Evolutionary conservation across 2,113 vertebrate species (phyloP).

Genomic region (Triplophysa siluroides): DNA sequence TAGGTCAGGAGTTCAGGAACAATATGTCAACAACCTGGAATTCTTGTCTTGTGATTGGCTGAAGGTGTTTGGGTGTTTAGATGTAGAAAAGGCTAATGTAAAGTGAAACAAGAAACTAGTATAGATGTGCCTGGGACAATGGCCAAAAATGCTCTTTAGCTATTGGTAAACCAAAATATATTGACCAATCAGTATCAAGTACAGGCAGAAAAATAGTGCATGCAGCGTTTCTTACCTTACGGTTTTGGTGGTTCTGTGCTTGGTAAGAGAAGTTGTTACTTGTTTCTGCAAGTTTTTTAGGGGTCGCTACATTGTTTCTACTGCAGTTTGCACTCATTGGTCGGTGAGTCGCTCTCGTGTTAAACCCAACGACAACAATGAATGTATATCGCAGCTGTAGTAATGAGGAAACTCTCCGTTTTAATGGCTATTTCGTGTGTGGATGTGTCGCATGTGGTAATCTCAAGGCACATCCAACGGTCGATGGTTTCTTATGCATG

Average conservation of each 20-base stretch:
- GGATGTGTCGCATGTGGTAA: slow-evolving; percentile 3
- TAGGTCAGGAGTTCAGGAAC: slow-evolving; percentile 15
- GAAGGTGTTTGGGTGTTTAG: background rate
- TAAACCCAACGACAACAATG: slow-evolving; percentile 60
- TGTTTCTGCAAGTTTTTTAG: background rate
- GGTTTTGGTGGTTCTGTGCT: background rate
- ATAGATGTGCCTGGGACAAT: too few species aligned
- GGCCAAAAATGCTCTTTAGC: too few species aligned
- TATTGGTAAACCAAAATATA: too few species aligned
- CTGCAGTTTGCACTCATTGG: slow-evolving; percentile 60
- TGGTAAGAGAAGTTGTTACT: background rate
- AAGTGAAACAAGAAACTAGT: too few species aligned
- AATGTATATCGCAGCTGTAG: slow-evolving; percentile 58
- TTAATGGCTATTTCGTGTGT: background rate
- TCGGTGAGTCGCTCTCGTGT: slow-evolving; percentile 50
- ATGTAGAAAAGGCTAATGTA: too few species aligned
- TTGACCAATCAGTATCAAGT: background rate
- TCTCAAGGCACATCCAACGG: slow-evolving; percentile 91
- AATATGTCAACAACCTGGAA: slow-evolving; percentile 4
- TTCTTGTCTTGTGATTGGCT: background rate
- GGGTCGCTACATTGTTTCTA: slow-evolving; percentile 32
- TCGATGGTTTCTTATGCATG: slow-evolving; percentile 83
- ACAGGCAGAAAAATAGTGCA: too few species aligned
- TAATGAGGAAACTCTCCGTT: background rate
- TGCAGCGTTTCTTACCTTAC: background rate